A percentile compares a stretch with the other conserved stretches of the same genome.
phyloP scores from a whole-genome alignment of 1,140 invertebrate species.

The Tetragnatha versicolor region DNA sequence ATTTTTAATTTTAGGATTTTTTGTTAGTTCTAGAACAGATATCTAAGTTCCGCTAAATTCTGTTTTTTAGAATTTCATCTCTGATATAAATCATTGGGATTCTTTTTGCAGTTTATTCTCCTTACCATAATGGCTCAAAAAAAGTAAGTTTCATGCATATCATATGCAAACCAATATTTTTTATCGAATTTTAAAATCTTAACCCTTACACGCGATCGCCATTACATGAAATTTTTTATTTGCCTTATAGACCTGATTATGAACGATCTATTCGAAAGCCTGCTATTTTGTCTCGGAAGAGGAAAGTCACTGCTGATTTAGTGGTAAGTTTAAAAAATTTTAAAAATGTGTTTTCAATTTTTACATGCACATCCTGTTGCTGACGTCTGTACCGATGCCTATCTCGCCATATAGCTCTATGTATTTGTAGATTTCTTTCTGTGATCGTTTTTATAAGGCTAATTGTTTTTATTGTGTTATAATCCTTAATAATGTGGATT shows the following conservation, averaged over 20 bases:
- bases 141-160: too few relatives aligned
- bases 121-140: too few relatives aligned
- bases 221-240: not conserved
- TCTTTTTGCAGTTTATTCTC: too few relatives aligned
- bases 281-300: slow-evolving; percentile 31
- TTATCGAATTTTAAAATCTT: too few relatives aligned
- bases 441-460: not conserved
- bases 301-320: slow-evolving; percentile 34
- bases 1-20: too few relatives aligned
- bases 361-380: slow-evolving; percentile 16
- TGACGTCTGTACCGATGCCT: not conserved
- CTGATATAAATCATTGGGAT: too few relatives aligned
- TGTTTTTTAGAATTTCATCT: too few relatives aligned
- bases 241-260: not conserved
- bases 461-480: not conserved
- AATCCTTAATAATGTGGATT: not conserved
- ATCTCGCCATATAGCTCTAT: not conserved
- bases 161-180: too few relatives aligned
- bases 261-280: slow-evolving; percentile 11
- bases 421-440: not conserved
- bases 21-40: too few relatives aligned
- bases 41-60: too few relatives aligned
- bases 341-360: not conserved
- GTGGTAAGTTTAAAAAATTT: slow-evolving; percentile 13
- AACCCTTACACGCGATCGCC: not conserved